Evolutionary conservation across 2,113 vertebrate species (phyloP).

Genomic region (Scomber colias): DNA sequence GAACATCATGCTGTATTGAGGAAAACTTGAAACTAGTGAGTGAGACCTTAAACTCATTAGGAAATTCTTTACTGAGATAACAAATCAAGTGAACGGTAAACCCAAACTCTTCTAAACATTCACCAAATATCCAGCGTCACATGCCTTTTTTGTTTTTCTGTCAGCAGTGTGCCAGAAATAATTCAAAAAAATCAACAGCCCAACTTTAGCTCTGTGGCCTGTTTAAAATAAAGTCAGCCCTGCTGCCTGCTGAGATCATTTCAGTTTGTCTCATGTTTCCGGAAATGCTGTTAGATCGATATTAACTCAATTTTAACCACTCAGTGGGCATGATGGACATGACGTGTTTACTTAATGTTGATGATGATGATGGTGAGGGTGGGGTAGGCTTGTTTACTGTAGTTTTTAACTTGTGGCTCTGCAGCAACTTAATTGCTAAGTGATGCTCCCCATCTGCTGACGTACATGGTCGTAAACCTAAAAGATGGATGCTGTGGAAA

Average conservation of each 20-base stretch:
- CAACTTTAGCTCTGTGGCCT: not conserved
- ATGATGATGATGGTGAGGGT: constrained; percentile 7
- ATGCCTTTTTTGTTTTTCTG: not conserved
- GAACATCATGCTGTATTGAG: too few relatives aligned
- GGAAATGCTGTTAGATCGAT: constrained; percentile 36
- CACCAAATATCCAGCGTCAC: not conserved
- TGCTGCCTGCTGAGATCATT: constrained; percentile 39
- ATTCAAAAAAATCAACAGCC: not conserved
- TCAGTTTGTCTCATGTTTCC: constrained; percentile 43
- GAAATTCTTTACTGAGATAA: too few relatives aligned
- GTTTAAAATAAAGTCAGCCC: constrained; percentile 1
- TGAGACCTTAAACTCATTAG: too few relatives aligned
- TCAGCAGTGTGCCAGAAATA: not conserved
- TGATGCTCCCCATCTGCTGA: not conserved
- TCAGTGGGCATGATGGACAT: constrained; percentile 18
- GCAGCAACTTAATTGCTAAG: not conserved
- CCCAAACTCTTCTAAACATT: not conserved
- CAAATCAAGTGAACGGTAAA: too few relatives aligned
- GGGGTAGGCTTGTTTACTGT: constrained; percentile 8
- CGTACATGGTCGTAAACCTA: accelerated
- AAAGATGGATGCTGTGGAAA: too few relatives aligned
- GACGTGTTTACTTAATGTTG: constrained; percentile 30
- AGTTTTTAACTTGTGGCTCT: constrained; percentile 6
- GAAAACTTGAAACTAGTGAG: too few relatives aligned
- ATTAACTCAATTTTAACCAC: constrained; percentile 32